A percentile compares a stretch with the other conserved stretches of the same genome.
These are phyloP conservation scores for Drosophila asahinai DNA, from an alignment of 1,140 invertebrate genomes.

Conservation along the genomic window DNA sequence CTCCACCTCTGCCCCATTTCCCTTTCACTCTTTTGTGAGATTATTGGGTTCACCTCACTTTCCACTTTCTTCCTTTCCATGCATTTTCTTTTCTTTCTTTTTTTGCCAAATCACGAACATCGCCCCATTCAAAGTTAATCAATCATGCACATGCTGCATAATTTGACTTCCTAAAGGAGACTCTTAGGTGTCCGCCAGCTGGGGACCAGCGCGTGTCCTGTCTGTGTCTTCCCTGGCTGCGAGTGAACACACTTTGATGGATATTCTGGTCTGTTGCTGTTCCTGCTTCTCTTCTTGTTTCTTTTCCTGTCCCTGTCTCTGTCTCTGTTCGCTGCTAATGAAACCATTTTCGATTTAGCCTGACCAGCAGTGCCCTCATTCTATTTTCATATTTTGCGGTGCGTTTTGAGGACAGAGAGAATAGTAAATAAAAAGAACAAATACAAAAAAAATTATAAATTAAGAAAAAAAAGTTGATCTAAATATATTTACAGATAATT, in stretches of 20 bases:
- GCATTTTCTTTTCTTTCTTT: constrained; percentile 21
- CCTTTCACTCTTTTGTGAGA: constrained; percentile 41
- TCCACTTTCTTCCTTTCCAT: constrained; percentile 21
- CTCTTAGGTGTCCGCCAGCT: constrained; percentile 68
- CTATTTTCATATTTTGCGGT: background rate
- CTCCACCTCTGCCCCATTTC: constrained; percentile 33
- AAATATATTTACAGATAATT: too few relatives aligned
- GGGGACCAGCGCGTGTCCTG: constrained; percentile 8
- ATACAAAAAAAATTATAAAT: background rate
- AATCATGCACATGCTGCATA: constrained; percentile 71
- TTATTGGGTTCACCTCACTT: constrained; percentile 33
- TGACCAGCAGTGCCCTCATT: constrained; percentile 19
- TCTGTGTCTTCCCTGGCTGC: constrained; percentile 11
- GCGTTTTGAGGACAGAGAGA: background rate
- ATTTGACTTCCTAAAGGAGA: constrained; percentile 52
- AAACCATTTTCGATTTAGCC: constrained; percentile 61
- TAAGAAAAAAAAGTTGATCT: too few relatives aligned
- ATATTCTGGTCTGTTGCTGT: constrained; percentile 44
- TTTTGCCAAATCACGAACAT: constrained; percentile 67
- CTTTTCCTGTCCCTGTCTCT: constrained; percentile 1
- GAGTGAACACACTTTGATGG: constrained; percentile 67
- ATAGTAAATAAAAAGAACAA: background rate
- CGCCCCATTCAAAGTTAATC: constrained; percentile 71
- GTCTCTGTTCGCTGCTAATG: constrained; percentile 39
- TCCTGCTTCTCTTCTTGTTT: constrained; percentile 1